Base-by-base conservation (phyloP, 1,140 invertebrate species). In the Scaptomyza montana region DNA sequence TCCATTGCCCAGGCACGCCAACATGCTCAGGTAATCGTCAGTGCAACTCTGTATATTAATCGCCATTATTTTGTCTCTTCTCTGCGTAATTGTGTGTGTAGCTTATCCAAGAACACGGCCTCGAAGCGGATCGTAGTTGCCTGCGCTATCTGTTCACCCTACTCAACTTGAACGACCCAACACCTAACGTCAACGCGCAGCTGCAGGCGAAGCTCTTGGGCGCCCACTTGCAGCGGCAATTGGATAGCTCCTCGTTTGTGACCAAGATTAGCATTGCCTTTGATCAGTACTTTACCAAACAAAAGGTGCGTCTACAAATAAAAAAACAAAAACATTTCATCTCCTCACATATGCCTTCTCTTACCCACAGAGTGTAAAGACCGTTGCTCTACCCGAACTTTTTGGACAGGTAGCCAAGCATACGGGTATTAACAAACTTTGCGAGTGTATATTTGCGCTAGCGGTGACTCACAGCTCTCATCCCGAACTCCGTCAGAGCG, bases 391-490 rank as follows among this genome's bases (percentile, higher is more conserved):
- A 72, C 92, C 94, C 74, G 95, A 96, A 89, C 95, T 98, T 86
- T 95, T 98, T 92, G 93, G 93, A 84, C 95, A 97, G 85, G 93
- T 98, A 60, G 96, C 95, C 92, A 96, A 96, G 93, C 94, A 96
- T 81, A 94, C 98, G 72, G 95, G 95, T 85, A 94, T 98, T 74
- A 96, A 95, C 55, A 94, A 96, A 79, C 95, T 98, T 12, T 96
- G 98, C 93, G 97, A 98, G 93, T 96, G 98, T 84, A 95, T 96
- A 19, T 95, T 98, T 93, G 96, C 96, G 39, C 93, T 98, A 85
- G 95, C 96, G 51, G 93, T 98, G 59, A 94, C 96, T 45, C 95
- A 96, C 91, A 97, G 97, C 1, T 94, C 95, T 9, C 96, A 95
- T 91, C 75, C 93, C 50, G 97, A 98, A 78, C 94, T 96, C 51